Evolutionary conservation across 2,888 invertebrate genomes (phyloP).

Genomic region (Metallyticus violacea): DNA sequence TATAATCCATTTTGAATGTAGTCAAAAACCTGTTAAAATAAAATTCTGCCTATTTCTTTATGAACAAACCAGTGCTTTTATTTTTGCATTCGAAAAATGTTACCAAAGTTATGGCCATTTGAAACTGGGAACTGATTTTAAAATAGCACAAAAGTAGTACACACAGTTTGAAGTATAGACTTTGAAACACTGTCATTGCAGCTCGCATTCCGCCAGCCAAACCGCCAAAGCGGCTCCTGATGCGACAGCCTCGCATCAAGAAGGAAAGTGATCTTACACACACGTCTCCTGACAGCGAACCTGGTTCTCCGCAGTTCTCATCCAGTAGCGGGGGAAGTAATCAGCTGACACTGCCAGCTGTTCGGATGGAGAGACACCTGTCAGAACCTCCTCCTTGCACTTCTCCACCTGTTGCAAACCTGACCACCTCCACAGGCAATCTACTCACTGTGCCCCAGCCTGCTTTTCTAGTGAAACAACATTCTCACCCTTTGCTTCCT

Average conservation of each 20-base stretch:
- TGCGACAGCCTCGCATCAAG: conserved; percentile 65
- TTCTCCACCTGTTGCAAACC: conserved; percentile 10
- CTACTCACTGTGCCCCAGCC: conserved; percentile 58
- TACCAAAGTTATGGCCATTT: no score
- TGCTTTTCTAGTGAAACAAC: conserved; percentile 61
- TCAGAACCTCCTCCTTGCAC: conserved; percentile 29
- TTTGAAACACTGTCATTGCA: background rate
- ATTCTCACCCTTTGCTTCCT: conserved; percentile 62
- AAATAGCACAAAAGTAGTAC: no score
- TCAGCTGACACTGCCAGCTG: conserved; percentile 50
- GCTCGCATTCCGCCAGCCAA: conserved; percentile 16
- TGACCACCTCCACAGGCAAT: conserved; percentile 40
- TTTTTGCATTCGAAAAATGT: no score
- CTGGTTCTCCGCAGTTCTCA: conserved; percentile 42
- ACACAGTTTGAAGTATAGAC: background rate
- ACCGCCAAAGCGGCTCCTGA: conserved; percentile 55
- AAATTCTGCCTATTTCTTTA: no score
- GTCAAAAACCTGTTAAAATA: no score
- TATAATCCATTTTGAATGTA: no score
- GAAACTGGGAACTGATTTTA: no score
- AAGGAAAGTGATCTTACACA: conserved; percentile 57
- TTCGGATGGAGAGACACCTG: conserved; percentile 53
- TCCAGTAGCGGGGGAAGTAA: conserved; percentile 41
- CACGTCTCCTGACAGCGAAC: conserved; percentile 46
- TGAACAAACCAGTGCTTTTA: no score